Conservation (phyloP, 2,888 invertebrate genomes). For the Cephus runcator region DNA sequence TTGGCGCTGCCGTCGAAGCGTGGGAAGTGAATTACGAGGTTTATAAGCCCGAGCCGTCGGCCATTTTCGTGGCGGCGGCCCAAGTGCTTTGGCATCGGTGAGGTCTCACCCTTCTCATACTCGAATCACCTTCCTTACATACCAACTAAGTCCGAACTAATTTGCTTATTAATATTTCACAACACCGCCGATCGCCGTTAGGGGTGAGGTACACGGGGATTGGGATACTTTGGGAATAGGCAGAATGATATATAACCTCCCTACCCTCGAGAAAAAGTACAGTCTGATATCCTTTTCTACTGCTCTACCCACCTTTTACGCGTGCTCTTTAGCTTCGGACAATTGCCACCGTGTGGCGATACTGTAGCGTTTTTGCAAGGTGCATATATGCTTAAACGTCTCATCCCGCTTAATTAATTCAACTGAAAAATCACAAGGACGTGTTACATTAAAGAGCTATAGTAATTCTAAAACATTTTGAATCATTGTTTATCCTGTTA, state of each 20-base stretch:
- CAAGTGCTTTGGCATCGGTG: constrained; percentile 33
- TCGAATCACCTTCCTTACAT: constrained; percentile 21
- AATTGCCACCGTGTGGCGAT: neutral
- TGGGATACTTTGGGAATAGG: neutral
- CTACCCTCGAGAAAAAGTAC: neutral
- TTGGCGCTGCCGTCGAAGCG: constrained; percentile 29
- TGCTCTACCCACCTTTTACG: constrained; percentile 8
- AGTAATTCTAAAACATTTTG: neutral
- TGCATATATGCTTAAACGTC: neutral
- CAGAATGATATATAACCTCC: constrained; percentile 42
- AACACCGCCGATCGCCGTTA: constrained; percentile 50
- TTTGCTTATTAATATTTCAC: constrained; percentile 64
- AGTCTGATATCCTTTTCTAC: constrained; percentile 1
- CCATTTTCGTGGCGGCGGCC: constrained; percentile 44
- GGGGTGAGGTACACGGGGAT: neutral
- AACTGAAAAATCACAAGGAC: neutral
- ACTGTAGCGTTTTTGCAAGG: neutral
- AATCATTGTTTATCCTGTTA: neutral
- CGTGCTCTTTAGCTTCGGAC: neutral
- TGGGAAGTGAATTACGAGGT: constrained; percentile 57
- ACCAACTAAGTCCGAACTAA: constrained; percentile 55
- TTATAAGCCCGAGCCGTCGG: constrained; percentile 40
- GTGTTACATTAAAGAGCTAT: neutral
- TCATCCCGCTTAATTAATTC: neutral
- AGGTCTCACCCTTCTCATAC: constrained; percentile 28